Percentiles rank a stretch among this genome's conserved stretches.
Conservation (phyloP, 1,140 invertebrate species). For the Euborellia annulipes region DNA sequence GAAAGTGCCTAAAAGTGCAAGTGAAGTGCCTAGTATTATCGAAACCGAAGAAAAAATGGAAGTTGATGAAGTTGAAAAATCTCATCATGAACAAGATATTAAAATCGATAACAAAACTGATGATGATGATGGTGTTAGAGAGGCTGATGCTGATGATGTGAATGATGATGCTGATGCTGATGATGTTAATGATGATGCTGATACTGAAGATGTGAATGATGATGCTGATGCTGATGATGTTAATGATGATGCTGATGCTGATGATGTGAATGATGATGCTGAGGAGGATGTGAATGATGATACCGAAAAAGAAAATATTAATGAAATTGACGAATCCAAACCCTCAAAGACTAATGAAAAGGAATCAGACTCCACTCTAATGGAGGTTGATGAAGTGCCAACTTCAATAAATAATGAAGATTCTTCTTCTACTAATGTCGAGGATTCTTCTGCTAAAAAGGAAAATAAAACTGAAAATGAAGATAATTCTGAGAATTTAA, state of each 20-base stretch:
- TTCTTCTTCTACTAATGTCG: background rate
- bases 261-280: conserved; percentile 13
- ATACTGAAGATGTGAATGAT: conserved; percentile 16
- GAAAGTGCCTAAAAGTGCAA: conserved; percentile 13
- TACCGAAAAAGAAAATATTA: conserved; percentile 2
- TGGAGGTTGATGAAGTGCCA: too few relatives aligned
- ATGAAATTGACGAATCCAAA: background rate
- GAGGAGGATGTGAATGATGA: conserved; percentile 14
- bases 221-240: conserved; percentile 13
- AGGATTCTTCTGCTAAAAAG: background rate
- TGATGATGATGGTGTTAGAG: conserved; percentile 22
- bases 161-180: conserved; percentile 9
- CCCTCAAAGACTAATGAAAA: background rate
- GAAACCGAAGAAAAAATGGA: conserved; percentile 13
- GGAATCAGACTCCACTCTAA: background rate
- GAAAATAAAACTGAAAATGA: conserved; percentile 3
- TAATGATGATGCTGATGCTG: conserved; percentile 11
- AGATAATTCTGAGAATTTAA: conserved; percentile 7
- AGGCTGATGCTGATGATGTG: conserved; percentile 16
- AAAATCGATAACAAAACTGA: background rate
- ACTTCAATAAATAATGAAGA: background rate
- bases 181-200: conserved; percentile 23
- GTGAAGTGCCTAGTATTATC: conserved; percentile 22
- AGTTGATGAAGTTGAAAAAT: conserved; percentile 12
- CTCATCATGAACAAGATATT: conserved; percentile 8